Evolutionary conservation across 2,888 invertebrate genomes (phyloP).

Genomic region (Polymixis lichenea): DNA sequence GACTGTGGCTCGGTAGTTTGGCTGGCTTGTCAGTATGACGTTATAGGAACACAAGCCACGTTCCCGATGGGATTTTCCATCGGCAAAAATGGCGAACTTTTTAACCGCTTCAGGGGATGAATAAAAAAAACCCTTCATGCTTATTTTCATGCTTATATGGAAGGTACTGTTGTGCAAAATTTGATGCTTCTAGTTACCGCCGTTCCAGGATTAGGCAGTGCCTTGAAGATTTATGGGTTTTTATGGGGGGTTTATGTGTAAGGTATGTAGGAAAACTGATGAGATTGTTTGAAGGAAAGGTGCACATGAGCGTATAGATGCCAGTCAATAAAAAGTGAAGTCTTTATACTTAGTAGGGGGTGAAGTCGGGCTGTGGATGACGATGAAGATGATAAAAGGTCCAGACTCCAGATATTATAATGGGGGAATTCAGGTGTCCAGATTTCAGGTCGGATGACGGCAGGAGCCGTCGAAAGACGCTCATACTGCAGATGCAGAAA

Average conservation of each 20-base stretch:
- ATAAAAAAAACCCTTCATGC: neutral
- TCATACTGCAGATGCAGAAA: neutral
- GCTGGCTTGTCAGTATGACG: neutral
- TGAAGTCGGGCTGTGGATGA: neutral
- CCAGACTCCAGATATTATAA: neutral
- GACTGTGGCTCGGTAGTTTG: constrained; percentile 10
- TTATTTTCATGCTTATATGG: neutral
- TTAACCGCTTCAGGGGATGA: neutral
- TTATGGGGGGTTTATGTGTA: neutral
- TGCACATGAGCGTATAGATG: neutral
- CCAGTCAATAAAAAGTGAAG: neutral
- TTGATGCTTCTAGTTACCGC: neutral
- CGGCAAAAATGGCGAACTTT: neutral
- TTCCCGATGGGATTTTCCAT: neutral
- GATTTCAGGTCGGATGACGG: neutral
- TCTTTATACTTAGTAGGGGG: neutral
- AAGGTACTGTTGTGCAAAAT: neutral
- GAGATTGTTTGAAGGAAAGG: neutral
- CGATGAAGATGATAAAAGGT: neutral
- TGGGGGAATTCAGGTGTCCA: neutral
- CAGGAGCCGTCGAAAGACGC: neutral
- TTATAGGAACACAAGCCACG: neutral
- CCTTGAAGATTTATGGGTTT: neutral
- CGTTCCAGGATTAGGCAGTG: neutral
- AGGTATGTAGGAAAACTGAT: neutral